Conservation (phyloP, 2,113 vertebrate genomes). For the Rhizomys pruinosus region DNA sequence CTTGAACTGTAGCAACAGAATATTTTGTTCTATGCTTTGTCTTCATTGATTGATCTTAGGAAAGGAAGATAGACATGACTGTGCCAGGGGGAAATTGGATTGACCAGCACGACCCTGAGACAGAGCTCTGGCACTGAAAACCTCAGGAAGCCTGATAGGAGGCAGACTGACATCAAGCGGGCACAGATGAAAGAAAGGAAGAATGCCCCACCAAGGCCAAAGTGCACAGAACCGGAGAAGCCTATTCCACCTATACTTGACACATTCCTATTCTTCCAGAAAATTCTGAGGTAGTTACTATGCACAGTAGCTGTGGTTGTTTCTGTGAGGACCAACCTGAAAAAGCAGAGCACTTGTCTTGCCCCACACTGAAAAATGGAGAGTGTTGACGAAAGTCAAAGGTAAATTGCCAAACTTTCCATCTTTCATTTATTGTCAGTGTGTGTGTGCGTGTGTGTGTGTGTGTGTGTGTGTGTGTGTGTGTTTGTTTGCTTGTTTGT, state of each 20-base stretch:
- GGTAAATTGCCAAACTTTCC: too few species aligned
- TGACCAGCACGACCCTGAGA: accelerated
- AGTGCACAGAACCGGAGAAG: accelerated
- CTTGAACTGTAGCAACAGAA: background rate
- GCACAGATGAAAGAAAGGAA: background rate
- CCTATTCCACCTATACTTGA: background rate
- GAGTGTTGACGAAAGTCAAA: background rate
- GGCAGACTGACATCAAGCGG: accelerated
- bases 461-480: background rate
- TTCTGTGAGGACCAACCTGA: background rate
- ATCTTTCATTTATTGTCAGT: background rate
- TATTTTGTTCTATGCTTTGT: background rate
- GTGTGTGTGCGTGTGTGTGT: too few species aligned
- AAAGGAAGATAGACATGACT: background rate
- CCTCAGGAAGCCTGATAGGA: accelerated
- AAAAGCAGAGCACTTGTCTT: accelerated
- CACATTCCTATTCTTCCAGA: background rate
- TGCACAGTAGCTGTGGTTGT: accelerated
- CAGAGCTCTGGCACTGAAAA: background rate
- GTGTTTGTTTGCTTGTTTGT: background rate
- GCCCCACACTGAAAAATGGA: background rate
- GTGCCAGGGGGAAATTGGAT: too few species aligned
- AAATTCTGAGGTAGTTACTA: background rate
- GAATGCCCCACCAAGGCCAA: too few species aligned
- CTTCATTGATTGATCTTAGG: background rate